These are phyloP conservation scores for Athene noctua DNA, from an alignment of 2,113 vertebrate species.

Conservation along the genomic window DNA sequence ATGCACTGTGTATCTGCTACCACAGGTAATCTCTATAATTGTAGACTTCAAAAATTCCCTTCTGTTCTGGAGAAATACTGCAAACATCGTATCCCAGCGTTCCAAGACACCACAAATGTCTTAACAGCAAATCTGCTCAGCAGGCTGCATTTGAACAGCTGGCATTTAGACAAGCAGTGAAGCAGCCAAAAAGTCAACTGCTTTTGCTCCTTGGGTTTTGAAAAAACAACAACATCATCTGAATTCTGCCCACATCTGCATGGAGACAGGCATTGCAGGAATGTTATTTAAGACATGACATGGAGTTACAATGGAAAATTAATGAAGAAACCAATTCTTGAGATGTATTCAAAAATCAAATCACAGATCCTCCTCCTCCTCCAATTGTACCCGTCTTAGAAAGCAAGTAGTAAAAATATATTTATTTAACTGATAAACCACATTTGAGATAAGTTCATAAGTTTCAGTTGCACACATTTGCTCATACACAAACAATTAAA, in stretches of 20 bases:
- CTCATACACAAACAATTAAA: not conserved
- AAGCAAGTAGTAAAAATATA: not conserved
- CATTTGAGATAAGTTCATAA: not conserved
- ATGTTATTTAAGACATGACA: not conserved
- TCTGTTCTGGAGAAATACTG: not conserved
- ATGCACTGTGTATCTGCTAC: not conserved
- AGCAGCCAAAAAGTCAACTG: not conserved
- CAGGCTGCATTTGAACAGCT: not conserved
- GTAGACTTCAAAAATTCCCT: not conserved
- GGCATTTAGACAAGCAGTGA: not conserved
- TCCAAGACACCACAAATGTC: not conserved
- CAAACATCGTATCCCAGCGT: not conserved
- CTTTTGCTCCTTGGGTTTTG: not conserved
- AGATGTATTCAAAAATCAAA: not conserved
- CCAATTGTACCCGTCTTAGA: accelerated
- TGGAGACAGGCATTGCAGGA: not conserved
- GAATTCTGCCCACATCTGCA: not conserved
- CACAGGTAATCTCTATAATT: not conserved
- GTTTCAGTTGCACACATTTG: not conserved
- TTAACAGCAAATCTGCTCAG: not conserved
- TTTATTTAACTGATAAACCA: not conserved
- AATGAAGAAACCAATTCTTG: not conserved
- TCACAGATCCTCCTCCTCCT: not conserved
- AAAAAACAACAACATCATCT: not conserved
- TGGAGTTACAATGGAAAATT: not conserved